Conservation (phyloP, 1,140 invertebrate species). For the Hylyphantes graminicola region DNA sequence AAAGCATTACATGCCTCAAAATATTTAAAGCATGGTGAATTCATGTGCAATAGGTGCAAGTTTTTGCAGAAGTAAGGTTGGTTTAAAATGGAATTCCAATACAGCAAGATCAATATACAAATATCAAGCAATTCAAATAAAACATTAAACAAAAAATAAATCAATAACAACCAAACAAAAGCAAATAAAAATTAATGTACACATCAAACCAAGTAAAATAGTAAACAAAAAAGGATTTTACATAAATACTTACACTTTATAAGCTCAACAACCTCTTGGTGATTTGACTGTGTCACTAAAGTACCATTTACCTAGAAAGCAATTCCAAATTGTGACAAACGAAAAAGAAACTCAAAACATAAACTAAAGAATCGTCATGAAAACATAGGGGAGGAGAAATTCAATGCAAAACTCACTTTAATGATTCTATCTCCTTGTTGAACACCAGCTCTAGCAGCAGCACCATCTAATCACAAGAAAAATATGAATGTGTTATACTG, state of each 20-base stretch:
- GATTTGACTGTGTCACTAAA: constrained; percentile 88
- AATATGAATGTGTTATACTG: background rate
- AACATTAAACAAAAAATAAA: too few relatives aligned
- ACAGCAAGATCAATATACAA: too few relatives aligned
- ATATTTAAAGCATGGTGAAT: too few relatives aligned
- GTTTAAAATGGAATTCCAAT: too few relatives aligned
- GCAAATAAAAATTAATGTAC: background rate
- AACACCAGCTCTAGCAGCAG: constrained; percentile 92
- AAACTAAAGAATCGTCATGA: background rate
- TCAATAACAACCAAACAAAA: too few relatives aligned
- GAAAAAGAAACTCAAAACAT: background rate
- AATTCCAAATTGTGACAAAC: background rate
- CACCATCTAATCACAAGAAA: constrained; percentile 78
- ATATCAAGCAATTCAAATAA: too few relatives aligned
- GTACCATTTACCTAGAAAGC: constrained; percentile 85
- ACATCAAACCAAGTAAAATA: background rate
- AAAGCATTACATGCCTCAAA: too few relatives aligned
- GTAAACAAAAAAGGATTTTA: constrained; percentile 28
- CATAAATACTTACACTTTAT: constrained; percentile 83
- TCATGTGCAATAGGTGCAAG: too few relatives aligned
- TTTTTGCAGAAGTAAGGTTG: too few relatives aligned
- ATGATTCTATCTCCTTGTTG: constrained; percentile 94
- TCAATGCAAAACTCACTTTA: constrained; percentile 75
- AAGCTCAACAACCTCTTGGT: constrained; percentile 91
- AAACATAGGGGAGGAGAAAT: constrained; percentile 11